Evolutionary conservation across 1,140 invertebrate genomes (phyloP).

Genomic region (Cotesia chilonis): DNA sequence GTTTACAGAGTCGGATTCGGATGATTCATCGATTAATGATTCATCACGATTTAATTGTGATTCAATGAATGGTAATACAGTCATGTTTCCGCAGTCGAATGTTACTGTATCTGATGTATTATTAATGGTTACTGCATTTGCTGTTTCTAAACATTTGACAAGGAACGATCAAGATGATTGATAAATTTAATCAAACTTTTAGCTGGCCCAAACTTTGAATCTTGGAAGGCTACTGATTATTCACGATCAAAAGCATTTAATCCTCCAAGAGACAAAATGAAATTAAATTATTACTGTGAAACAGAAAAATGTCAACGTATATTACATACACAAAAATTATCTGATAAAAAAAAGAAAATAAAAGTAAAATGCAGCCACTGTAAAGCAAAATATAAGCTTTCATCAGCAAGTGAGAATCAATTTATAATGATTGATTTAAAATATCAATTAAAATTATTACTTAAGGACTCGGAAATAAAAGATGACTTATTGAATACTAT

Average conservation of each 20-base stretch:
- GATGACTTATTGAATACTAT: slow-evolving; percentile 19
- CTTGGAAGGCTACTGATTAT: slow-evolving; percentile 34
- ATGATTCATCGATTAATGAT: not conserved
- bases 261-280: slow-evolving; percentile 30
- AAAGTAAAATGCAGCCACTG: not conserved
- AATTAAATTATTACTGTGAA: slow-evolving; percentile 29
- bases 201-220: slow-evolving; percentile 25
- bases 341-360: no score
- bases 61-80: not conserved
- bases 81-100: slow-evolving; percentile 28
- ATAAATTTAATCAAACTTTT: slow-evolving; percentile 24
- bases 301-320: not conserved
- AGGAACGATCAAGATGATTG: slow-evolving; percentile 20
- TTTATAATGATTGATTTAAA: slow-evolving; percentile 36
- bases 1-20: no score
- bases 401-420: slow-evolving; percentile 20
- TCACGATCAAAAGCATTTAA: slow-evolving; percentile 31
- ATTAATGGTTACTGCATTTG: slow-evolving; percentile 18
- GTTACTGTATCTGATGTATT: slow-evolving; percentile 27
- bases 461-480: slow-evolving; percentile 10
- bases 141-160: slow-evolving; percentile 3
- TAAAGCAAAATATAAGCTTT: slow-evolving; percentile 16
- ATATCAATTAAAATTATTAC: slow-evolving; percentile 28
- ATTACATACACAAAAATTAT: no score
- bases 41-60: slow-evolving; percentile 9